Percentiles rank a stretch among this genome's conserved stretches.
These are phyloP conservation scores for Phthorimaea operculella DNA, from an alignment of 1,140 invertebrate genomes.

Conservation along the genomic window DNA sequence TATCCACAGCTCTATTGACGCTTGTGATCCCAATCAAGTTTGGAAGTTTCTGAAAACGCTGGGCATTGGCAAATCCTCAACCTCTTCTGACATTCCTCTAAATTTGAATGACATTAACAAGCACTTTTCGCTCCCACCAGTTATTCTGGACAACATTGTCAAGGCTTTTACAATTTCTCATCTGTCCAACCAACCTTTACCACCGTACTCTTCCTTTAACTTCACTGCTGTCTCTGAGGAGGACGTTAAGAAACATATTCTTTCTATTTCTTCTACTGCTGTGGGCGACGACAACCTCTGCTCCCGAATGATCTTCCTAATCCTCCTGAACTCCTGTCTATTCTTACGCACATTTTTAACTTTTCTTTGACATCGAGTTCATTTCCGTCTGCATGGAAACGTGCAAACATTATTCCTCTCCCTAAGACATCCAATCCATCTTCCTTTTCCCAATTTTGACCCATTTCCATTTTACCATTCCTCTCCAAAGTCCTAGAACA, in stretches of 20 bases:
- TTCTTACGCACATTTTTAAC: neutral
- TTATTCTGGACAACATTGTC: neutral
- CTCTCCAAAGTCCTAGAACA: no score
- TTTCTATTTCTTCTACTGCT: constrained; percentile 1
- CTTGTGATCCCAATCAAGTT: neutral
- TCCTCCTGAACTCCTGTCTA: neutral
- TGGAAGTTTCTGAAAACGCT: constrained; percentile 7
- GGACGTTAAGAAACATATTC: neutral
- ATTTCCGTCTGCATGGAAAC: neutral
- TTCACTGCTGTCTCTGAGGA: neutral
- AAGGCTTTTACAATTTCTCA: neutral
- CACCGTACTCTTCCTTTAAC: neutral
- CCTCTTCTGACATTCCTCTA: neutral
- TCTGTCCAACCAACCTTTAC: neutral
- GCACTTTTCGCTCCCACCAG: neutral
- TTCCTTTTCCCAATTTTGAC: constrained; percentile 1
- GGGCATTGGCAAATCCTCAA: no score
- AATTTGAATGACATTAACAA: neutral
- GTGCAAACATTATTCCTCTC: neutral
- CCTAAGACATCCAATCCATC: constrained; percentile 1
- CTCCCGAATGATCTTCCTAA: neutral
- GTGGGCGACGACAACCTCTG: neutral
- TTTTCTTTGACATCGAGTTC: neutral
- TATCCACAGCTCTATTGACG: neutral
- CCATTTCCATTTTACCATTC: no score